These are phyloP conservation scores for Papilio demoleus DNA, from an alignment of 2,888 invertebrate genomes.

Conservation along the genomic window DNA sequence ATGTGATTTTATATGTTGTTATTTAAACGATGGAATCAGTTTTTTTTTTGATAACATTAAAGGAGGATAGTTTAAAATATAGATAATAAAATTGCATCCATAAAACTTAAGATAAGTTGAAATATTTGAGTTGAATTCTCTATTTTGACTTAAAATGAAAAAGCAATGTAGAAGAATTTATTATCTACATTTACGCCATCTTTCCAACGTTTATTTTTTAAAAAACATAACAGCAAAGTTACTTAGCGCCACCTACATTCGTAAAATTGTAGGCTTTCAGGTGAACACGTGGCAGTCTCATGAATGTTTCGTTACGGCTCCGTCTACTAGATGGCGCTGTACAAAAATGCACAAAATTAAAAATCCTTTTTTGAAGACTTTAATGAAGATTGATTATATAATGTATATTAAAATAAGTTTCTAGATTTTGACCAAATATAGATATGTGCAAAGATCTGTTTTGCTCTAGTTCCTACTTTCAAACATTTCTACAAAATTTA, in stretches of 20 bases:
- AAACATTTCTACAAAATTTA: too few species aligned
- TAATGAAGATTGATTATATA: background rate
- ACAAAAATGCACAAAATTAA: background rate
- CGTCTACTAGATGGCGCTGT: constrained; percentile 13
- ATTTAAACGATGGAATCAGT: too few species aligned
- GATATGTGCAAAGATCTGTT: too few species aligned
- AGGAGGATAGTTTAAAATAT: too few species aligned
- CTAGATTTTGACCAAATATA: too few species aligned
- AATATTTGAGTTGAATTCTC: too few species aligned
- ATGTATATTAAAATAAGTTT: background rate
- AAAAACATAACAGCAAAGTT: background rate
- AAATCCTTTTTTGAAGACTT: background rate
- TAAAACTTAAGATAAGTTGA: background rate
- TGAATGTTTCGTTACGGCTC: background rate
- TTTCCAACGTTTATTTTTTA: background rate
- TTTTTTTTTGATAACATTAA: too few species aligned
- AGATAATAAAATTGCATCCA: too few species aligned
- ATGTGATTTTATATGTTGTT: too few species aligned
- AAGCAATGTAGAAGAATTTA: background rate
- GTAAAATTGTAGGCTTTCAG: background rate
- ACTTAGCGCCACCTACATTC: constrained; percentile 10
- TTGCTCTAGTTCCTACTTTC: too few species aligned
- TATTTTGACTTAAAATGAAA: background rate
- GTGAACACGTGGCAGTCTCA: background rate
- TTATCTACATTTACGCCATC: background rate